These are phyloP conservation scores for Dicrurus megarhynchus DNA, from an alignment of 2,113 vertebrate species.

Conservation along the genomic window DNA sequence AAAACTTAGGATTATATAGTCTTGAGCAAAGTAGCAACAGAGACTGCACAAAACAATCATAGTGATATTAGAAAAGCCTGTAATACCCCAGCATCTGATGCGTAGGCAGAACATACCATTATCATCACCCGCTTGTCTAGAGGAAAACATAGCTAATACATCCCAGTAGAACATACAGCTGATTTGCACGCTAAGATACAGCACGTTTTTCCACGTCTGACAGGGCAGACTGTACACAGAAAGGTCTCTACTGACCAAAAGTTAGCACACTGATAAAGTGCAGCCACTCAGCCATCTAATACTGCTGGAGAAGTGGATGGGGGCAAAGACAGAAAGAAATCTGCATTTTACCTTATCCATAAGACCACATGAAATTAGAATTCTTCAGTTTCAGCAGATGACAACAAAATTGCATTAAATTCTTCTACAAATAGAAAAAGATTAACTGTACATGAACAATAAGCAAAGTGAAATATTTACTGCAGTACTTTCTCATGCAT, in stretches of 20 bases:
- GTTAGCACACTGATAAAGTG: slow-evolving; percentile 63
- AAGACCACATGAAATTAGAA: slow-evolving; percentile 69
- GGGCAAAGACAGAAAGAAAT: slow-evolving; percentile 28
- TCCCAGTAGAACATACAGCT: slow-evolving; percentile 46
- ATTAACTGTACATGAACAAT: slow-evolving; percentile 76
- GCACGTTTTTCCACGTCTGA: slow-evolving; percentile 35
- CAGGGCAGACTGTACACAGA: slow-evolving; percentile 38
- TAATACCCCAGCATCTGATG: slow-evolving; percentile 37
- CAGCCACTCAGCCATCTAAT: slow-evolving; percentile 63
- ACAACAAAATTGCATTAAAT: slow-evolving; percentile 76
- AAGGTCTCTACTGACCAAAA: slow-evolving; percentile 42
- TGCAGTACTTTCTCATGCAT: slow-evolving; percentile 76
- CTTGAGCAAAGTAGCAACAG: slow-evolving; percentile 52
- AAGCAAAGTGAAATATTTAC: slow-evolving; percentile 72
- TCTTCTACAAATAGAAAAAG: slow-evolving; percentile 75
- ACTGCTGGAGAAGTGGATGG: slow-evolving; percentile 53
- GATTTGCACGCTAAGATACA: slow-evolving; percentile 56
- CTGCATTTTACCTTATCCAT: slow-evolving; percentile 61
- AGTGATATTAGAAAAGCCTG: slow-evolving; percentile 59
- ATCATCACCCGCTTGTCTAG: not conserved
- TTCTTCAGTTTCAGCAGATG: slow-evolving; percentile 77
- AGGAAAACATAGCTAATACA: slow-evolving; percentile 61
- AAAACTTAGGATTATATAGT: slow-evolving; percentile 62
- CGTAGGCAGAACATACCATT: slow-evolving; percentile 24
- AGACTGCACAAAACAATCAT: slow-evolving; percentile 53